Percentiles rank a stretch among this genome's conserved stretches.
phyloP scores from a whole-genome alignment of 30 jellyfish, hydroid and myxozoan species.

The Hydractinia echinata region DNA sequence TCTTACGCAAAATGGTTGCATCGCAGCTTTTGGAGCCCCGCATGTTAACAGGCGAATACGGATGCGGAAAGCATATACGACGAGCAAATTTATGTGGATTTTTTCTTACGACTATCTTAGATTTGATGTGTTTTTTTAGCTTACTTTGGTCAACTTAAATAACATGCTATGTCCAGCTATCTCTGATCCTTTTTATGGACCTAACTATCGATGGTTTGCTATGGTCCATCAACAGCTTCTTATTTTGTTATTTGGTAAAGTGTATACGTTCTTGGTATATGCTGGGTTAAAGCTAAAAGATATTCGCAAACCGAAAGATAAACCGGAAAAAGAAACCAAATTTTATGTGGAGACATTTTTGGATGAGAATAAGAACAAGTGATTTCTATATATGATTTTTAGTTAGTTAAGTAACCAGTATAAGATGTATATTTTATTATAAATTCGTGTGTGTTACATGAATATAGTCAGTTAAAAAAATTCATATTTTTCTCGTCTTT shows the following conservation, averaged over 20 bases:
- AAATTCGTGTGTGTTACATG: too few species aligned
- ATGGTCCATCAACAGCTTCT: conserved; percentile 81
- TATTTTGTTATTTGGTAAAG: conserved; percentile 75
- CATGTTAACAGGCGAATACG: too few species aligned
- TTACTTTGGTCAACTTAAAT: conserved; percentile 83
- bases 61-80: too few species aligned
- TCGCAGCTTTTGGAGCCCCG: too few species aligned
- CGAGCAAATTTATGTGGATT: too few species aligned
- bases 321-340: not conserved
- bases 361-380: conserved; percentile 2
- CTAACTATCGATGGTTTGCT: conserved; percentile 95
- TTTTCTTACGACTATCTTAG: too few species aligned
- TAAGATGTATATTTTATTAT: too few species aligned
- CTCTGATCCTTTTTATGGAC: conserved; percentile 92
- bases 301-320: not conserved
- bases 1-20: too few species aligned
- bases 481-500: too few species aligned
- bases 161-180: conserved; percentile 95
- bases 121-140: conserved; percentile 24
- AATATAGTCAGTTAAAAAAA: too few species aligned
- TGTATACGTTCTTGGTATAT: conserved; percentile 34
- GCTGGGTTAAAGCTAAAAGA: not conserved
- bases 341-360: conserved; percentile 13
- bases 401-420: too few species aligned
- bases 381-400: not conserved